These are phyloP conservation scores for Rhagoletis pomonella DNA, from an alignment of 1,140 invertebrate species.

Conservation along the genomic window DNA sequence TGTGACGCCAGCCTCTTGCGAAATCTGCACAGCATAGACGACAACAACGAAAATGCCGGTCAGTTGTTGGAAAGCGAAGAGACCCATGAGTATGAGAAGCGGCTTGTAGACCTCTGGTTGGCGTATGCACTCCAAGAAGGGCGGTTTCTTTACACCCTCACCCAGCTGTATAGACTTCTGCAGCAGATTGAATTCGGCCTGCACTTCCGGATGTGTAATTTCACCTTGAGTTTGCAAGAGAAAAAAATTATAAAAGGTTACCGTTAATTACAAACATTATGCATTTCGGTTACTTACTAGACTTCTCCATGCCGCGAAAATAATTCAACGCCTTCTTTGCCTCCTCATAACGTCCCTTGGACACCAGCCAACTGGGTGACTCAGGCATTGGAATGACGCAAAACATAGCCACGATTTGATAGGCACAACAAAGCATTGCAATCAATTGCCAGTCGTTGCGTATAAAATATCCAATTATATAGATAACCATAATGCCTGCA, in stretches of 20 bases:
- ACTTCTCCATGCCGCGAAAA: conserved; percentile 76
- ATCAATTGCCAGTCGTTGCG: conserved; percentile 79
- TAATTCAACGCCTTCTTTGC: conserved; percentile 76
- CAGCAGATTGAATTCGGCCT: conserved; percentile 66
- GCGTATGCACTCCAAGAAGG: conserved; percentile 61
- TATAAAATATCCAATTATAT: conserved; percentile 78
- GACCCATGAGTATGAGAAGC: conserved; percentile 78
- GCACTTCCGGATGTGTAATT: conserved; percentile 72
- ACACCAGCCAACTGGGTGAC: conserved; percentile 82
- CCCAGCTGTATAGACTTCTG: conserved; percentile 66
- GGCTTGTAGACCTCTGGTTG: conserved; percentile 78
- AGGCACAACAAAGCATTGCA: conserved; percentile 78
- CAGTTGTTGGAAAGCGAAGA: conserved; percentile 87
- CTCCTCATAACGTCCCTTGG: conserved; percentile 76
- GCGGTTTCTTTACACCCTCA: conserved; percentile 65
- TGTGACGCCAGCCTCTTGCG: conserved; percentile 76
- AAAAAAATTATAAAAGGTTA: neutral
- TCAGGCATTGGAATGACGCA: conserved; percentile 80
- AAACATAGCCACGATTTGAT: conserved; percentile 77
- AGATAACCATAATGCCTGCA: conserved; percentile 78
- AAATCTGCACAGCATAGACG: conserved; percentile 84
- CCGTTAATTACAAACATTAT: conserved; percentile 51
- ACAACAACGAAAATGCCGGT: conserved; percentile 85
- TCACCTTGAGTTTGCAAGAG: conserved; percentile 58
- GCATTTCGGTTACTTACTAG: conserved; percentile 61